Conservation (phyloP, 2,888 invertebrate genomes). For the Smittia sp. region DNA sequence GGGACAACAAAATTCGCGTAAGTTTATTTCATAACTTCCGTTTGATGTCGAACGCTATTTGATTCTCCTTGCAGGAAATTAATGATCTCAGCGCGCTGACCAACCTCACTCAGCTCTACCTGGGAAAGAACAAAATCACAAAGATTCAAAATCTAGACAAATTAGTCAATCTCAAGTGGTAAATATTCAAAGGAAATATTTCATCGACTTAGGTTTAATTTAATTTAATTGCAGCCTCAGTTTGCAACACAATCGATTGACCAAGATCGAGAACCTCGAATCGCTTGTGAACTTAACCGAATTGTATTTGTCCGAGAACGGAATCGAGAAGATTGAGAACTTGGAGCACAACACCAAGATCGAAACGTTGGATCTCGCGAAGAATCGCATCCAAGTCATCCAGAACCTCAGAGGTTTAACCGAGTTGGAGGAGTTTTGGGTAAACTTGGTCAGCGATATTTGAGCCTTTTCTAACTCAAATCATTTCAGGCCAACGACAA, state of each 20-base stretch:
- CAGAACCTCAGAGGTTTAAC: slow-evolving; percentile 73
- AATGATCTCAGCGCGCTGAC: slow-evolving; percentile 77
- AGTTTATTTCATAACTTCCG: slow-evolving; percentile 45
- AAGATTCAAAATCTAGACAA: slow-evolving; percentile 79
- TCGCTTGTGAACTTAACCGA: slow-evolving; percentile 73
- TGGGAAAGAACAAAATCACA: slow-evolving; percentile 93
- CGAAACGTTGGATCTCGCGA: slow-evolving; percentile 85
- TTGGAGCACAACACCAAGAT: slow-evolving; percentile 66
- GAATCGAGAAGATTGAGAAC: slow-evolving; percentile 75
- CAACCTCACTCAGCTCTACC: slow-evolving; percentile 73
- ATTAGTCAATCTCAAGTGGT: slow-evolving; percentile 70
- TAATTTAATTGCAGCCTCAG: no score
- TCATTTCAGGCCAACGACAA: slow-evolving; percentile 79
- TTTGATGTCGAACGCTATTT: no score
- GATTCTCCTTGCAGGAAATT: slow-evolving; percentile 62
- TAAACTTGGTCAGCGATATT: slow-evolving; percentile 50
- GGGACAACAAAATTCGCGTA: slow-evolving; percentile 89
- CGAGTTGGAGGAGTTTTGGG: slow-evolving; percentile 94
- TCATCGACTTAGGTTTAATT: no score
- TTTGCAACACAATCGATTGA: slow-evolving; percentile 85
- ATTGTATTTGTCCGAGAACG: slow-evolving; percentile 92
- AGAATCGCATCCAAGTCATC: slow-evolving; percentile 78
- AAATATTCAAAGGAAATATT: no score
- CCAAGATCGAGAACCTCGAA: slow-evolving; percentile 81
- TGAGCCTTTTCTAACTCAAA: slow-evolving; percentile 52